phyloP scores from a whole-genome alignment of 1,140 invertebrate species.

The Drosophila lacertosa region DNA sequence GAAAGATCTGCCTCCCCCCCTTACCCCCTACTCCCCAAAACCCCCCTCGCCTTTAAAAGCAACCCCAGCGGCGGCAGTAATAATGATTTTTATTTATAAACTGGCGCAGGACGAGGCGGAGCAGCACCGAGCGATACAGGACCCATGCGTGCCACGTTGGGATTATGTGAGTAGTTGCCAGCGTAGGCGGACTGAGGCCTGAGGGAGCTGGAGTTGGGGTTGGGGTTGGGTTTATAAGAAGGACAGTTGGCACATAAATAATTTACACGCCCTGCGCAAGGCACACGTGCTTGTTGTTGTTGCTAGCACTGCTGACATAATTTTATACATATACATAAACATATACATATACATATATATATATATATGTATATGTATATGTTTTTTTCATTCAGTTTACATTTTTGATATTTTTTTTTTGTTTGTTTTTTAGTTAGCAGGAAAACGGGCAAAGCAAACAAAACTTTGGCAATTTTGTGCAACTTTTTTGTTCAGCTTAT shows the following conservation, averaged over 20 bases:
- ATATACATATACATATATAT: slow-evolving; percentile 1
- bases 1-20: slow-evolving; percentile 19
- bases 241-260: slow-evolving; percentile 78
- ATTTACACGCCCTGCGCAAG: slow-evolving; percentile 58
- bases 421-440: slow-evolving; percentile 9
- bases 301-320: slow-evolving; percentile 67
- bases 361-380: not conserved
- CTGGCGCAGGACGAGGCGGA: slow-evolving; percentile 35
- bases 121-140: slow-evolving; percentile 1
- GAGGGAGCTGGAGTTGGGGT: not conserved
- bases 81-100: slow-evolving; percentile 79
- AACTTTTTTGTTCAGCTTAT: slow-evolving; percentile 59
- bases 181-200: not conserved
- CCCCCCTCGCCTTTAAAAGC: slow-evolving; percentile 6
- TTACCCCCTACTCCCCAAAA: not conserved
- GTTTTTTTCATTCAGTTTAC: not conserved
- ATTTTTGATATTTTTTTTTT: slow-evolving; percentile 13
- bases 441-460: slow-evolving; percentile 53
- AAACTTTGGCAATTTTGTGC: slow-evolving; percentile 71
- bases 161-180: slow-evolving; percentile 30
- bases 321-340: slow-evolving; percentile 32
- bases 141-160: slow-evolving; percentile 59
- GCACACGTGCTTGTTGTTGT: slow-evolving; percentile 28
- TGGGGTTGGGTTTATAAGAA: slow-evolving; percentile 22
- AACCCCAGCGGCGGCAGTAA: slow-evolving; percentile 26